Evolutionary conservation across 1,140 invertebrate species (phyloP), one percentile per base, ranked within the genome.

Genomic region (Bradynema listronoti): DNA sequence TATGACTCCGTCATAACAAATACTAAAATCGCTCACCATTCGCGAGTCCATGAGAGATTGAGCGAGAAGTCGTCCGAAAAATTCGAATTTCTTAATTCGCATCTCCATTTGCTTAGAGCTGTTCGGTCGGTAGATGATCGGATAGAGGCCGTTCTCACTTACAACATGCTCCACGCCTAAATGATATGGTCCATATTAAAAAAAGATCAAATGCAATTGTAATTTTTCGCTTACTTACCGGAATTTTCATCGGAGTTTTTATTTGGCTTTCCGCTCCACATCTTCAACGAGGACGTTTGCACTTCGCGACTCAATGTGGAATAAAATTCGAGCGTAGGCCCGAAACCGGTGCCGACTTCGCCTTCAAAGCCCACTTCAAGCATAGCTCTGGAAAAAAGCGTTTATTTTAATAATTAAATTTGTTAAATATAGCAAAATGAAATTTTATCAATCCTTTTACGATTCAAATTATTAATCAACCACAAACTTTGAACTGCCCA

Each of bases 311-410:
- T 95, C 0, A 98, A 91, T n/a, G 97, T 83, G 45, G 94, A 90
- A 80, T 98, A 99, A 80, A 98, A 98, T 80, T 99, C 94, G 43
- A 98, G 81, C 0, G 94, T 99, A 32, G 94, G 94, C n/a, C 94
- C 94, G 30, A 98, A 83, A 16, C 94, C 94, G 41, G 91, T 96
- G 68, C 94, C 93, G 47, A 93, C 90, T 85, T 86, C 72, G 16
- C 75, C 75, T 16, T 78, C 68, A 39, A 75, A 75, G 7, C 56
- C 58, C 16, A 75, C 66, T 47, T 75, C 75, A 11, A 75, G 57
- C 52, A 71, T 58, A 5, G 72, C 58, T 56, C 46, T 56, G 24
- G n/a, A 61, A 60, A 60, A 3, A 55, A 54, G 32, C 3, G 3
- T 47, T 4, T 3, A 11, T 39, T 11, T 39, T 11, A 39, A 39